A percentile compares a stretch with the other conserved stretches of the same genome.
Conservation (phyloP, 2,113 vertebrate genomes). For the Onychorhynchus coronatus region DNA sequence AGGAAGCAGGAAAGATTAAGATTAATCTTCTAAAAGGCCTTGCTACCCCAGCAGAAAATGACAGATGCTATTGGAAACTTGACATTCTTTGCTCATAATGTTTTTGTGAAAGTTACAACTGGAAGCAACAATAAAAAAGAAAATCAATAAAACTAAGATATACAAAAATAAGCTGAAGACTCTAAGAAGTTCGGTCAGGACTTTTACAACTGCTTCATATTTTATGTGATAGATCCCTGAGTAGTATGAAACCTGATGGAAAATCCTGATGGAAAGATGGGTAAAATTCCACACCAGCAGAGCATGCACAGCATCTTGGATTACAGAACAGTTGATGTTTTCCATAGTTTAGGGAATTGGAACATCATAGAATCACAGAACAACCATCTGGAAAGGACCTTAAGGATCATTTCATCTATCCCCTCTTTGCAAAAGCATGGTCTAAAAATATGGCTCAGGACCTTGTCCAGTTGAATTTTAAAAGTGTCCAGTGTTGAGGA, state of each 20-base stretch:
- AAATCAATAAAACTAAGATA: not conserved
- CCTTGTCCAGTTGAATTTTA: not conserved
- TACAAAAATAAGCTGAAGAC: not conserved
- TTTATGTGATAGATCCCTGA: not conserved
- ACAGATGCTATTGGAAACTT: not conserved
- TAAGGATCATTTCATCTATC: not conserved
- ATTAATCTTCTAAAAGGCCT: not conserved
- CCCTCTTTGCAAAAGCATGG: not conserved
- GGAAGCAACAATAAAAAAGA: not conserved
- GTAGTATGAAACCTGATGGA: not conserved
- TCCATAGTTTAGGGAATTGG: not conserved
- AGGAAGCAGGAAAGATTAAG: constrained; percentile 36
- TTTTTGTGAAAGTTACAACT: not conserved
- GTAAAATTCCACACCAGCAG: not conserved
- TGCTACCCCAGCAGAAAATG: not conserved
- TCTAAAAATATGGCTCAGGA: not conserved
- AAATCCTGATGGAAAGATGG: not conserved
- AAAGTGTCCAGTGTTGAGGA: not conserved
- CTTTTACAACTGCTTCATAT: not conserved
- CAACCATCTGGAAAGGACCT: not conserved
- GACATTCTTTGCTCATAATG: not conserved
- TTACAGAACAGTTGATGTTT: not conserved
- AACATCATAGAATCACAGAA: not conserved
- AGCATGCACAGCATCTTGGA: not conserved
- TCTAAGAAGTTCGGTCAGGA: not conserved